Evolutionary conservation across 2,888 invertebrate genomes (phyloP).

Genomic region (Crocallis elinguaria): DNA sequence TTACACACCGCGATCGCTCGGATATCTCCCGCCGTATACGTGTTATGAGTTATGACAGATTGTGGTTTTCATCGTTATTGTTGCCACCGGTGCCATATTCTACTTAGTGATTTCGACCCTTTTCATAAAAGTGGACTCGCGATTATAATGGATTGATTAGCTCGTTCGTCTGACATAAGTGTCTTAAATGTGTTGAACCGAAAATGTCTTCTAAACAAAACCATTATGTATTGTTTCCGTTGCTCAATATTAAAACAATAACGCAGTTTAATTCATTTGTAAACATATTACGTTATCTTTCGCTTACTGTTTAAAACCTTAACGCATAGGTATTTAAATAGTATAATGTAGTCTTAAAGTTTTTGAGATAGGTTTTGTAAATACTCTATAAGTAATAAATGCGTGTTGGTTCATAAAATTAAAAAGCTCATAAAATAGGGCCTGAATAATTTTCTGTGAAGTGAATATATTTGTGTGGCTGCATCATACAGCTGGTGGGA

Average conservation of each 20-base stretch:
- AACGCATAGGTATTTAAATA: slow-evolving; percentile 9
- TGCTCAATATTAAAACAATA: slow-evolving; percentile 51
- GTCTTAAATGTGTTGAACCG: slow-evolving; percentile 65
- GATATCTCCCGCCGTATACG: slow-evolving; percentile 32
- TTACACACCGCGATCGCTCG: slow-evolving; percentile 39
- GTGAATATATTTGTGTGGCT: slow-evolving; percentile 50
- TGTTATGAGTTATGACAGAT: slow-evolving; percentile 39
- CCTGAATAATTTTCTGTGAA: slow-evolving; percentile 52
- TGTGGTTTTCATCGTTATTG: slow-evolving; percentile 30
- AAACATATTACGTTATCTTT: slow-evolving; percentile 51
- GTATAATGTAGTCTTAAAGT: not conserved
- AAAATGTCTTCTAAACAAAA: slow-evolving; percentile 35
- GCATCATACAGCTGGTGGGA: slow-evolving; percentile 61
- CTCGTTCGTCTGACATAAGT: slow-evolving; percentile 30
- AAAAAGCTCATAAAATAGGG: slow-evolving; percentile 21
- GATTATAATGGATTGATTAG: slow-evolving; percentile 18
- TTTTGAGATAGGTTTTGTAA: slow-evolving; percentile 4
- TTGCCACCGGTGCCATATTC: slow-evolving; percentile 24
- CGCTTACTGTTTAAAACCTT: slow-evolving; percentile 13
- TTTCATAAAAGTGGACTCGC: slow-evolving; percentile 24
- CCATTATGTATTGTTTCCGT: slow-evolving; percentile 41
- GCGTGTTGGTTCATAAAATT: not conserved
- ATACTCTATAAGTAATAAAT: not conserved
- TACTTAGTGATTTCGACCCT: slow-evolving; percentile 14
- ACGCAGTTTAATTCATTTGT: slow-evolving; percentile 46